Percentiles rank a stretch among this genome's conserved stretches.
Conservation (phyloP, 1,140 invertebrate species). For the Cheumatopsyche charites region DNA sequence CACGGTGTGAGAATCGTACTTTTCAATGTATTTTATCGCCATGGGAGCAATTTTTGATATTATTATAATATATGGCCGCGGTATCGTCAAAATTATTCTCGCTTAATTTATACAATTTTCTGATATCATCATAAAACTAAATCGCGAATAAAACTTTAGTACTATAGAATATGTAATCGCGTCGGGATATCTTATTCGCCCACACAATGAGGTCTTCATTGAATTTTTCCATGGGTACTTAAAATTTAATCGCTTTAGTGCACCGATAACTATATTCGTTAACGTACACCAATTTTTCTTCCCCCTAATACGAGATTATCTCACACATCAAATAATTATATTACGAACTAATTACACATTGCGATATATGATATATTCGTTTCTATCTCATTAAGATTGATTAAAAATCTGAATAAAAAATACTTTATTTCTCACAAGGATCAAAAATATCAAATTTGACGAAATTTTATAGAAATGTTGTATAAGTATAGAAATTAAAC, state of each 20-base stretch:
- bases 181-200: neutral
- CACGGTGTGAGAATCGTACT: neutral
- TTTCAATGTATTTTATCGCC: neutral
- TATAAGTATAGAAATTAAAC: no score
- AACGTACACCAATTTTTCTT: neutral
- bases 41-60: neutral
- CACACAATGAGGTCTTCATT: constrained; percentile 19
- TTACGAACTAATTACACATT: no score
- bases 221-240: constrained; percentile 15
- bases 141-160: no score
- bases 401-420: no score
- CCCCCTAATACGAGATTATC: neutral
- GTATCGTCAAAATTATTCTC: constrained; percentile 2
- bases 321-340: no score
- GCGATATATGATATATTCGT: no score
- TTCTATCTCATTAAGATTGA: no score
- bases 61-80: constrained; percentile 1
- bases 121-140: constrained; percentile 18
- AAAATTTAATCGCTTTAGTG: constrained; percentile 2
- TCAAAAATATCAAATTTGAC: no score
- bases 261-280: constrained; percentile 9
- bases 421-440: no score
- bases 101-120: constrained; percentile 16
- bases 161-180: no score
- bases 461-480: no score